phyloP scores from a whole-genome alignment of 2,888 invertebrate genomes.

The Sarcophaga rosellei region DNA sequence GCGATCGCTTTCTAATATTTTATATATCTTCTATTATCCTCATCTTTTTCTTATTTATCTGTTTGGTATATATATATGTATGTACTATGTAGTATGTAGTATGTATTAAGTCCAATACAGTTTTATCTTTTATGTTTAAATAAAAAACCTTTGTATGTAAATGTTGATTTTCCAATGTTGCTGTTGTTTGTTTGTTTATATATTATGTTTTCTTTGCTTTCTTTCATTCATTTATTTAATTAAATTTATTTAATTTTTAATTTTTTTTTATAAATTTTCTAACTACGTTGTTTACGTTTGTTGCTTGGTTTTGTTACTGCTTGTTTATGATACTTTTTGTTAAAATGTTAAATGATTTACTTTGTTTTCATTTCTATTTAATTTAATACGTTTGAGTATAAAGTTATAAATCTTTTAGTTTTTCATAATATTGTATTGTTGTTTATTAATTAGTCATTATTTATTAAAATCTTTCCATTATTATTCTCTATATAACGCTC shows the following conservation, averaged over 20 bases:
- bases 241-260: conserved; percentile 15
- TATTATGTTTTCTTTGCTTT: background rate
- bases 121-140: no score
- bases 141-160: no score
- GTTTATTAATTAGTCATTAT: conserved; percentile 34
- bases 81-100: background rate
- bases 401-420: conserved; percentile 41
- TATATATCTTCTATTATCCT: background rate
- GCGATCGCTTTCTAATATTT: conserved; percentile 41
- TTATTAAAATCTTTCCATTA: conserved; percentile 9
- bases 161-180: background rate
- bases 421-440: conserved; percentile 22
- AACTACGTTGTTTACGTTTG: conserved; percentile 39
- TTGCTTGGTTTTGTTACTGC: conserved; percentile 8
- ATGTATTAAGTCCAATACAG: background rate
- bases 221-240: background rate
- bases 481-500: conserved; percentile 5
- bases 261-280: conserved; percentile 46
- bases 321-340: conserved; percentile 9
- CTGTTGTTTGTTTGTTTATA: background rate
- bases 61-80: background rate
- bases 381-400: conserved; percentile 24
- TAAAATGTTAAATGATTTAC: conserved; percentile 21
- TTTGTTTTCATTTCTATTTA: background rate
- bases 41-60: background rate